Evolutionary conservation across 1,140 invertebrate genomes (phyloP).

Genomic region (Drosophila bifasciata): DNA sequence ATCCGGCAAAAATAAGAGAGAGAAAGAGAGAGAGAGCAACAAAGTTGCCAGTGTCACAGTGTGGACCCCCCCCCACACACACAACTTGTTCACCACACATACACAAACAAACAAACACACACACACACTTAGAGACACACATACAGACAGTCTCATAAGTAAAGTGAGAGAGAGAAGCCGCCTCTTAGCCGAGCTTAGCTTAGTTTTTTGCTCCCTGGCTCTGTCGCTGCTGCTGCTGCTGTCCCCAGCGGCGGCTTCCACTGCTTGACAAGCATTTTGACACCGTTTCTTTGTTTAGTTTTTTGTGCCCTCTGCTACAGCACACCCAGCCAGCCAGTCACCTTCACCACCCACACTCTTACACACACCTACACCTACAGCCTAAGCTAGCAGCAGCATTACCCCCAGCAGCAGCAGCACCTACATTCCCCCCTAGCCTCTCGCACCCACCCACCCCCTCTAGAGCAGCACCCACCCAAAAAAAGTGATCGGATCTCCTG

Average conservation of each 20-base stretch:
- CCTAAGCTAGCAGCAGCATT: neutral
- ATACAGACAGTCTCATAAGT: neutral
- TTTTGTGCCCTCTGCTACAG: neutral
- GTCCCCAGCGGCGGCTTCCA: constrained; percentile 44
- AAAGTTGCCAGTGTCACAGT: constrained; percentile 35
- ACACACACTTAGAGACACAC: too few species aligned
- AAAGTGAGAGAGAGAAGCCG: constrained; percentile 4
- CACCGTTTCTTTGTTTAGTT: constrained; percentile 48
- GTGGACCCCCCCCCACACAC: neutral
- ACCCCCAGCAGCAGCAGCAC: neutral
- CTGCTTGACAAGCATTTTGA: constrained; percentile 72
- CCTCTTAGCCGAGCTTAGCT: constrained; percentile 63
- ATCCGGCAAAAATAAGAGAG: constrained; percentile 40
- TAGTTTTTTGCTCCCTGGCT: constrained; percentile 31
- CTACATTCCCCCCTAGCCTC: too few species aligned
- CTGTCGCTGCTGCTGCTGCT: constrained; percentile 5
- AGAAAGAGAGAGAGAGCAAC: constrained; percentile 34
- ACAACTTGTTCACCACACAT: too few species aligned
- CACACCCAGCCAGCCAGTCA: neutral
- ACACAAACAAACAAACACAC: too few species aligned
- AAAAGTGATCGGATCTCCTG: too few species aligned
- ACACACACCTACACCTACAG: constrained; percentile 9
- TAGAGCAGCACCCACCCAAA: too few species aligned
- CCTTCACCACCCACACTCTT: constrained; percentile 4
- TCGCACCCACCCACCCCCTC: too few species aligned